These are phyloP conservation scores for Phylloscopus trochiloides DNA, from an alignment of 2,113 vertebrate species.

Conservation along the genomic window DNA sequence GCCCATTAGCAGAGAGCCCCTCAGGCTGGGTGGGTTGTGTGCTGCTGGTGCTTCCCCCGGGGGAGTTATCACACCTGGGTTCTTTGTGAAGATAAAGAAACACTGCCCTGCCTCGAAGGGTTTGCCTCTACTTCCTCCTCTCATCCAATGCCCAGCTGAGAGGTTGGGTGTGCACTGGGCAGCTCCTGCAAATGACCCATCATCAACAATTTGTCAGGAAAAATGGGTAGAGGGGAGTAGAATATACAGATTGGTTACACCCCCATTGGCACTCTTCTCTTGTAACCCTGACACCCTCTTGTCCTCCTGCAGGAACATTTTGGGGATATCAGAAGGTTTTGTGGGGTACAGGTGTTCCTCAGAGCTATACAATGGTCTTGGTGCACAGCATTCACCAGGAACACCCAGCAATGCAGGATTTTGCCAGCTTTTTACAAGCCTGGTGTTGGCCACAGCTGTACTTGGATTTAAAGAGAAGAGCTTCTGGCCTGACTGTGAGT, in stretches of 20 bases:
- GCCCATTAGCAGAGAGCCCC: neutral
- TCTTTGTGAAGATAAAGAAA: neutral
- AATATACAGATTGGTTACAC: too few relatives aligned
- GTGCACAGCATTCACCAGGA: rapidly evolving
- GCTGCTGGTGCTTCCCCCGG: neutral
- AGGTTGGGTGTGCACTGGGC: neutral
- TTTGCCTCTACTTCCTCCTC: neutral
- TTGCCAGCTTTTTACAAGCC: neutral
- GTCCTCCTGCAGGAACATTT: neutral
- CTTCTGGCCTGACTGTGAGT: neutral
- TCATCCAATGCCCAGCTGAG: neutral
- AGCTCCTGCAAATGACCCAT: neutral
- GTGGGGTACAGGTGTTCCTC: neutral
- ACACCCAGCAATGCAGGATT: neutral
- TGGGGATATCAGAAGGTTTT: neutral
- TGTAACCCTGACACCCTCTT: neutral
- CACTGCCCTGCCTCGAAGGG: rapidly evolving
- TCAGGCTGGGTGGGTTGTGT: neutral
- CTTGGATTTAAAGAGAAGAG: neutral
- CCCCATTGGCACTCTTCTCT: neutral
- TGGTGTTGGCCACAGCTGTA: neutral
- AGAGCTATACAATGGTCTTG: neutral
- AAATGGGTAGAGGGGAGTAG: neutral
- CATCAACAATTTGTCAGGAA: neutral
- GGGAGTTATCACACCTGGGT: neutral